These are phyloP conservation scores for Entomyzon cyanotis DNA, from an alignment of 2,113 vertebrate species.

Conservation along the genomic window DNA sequence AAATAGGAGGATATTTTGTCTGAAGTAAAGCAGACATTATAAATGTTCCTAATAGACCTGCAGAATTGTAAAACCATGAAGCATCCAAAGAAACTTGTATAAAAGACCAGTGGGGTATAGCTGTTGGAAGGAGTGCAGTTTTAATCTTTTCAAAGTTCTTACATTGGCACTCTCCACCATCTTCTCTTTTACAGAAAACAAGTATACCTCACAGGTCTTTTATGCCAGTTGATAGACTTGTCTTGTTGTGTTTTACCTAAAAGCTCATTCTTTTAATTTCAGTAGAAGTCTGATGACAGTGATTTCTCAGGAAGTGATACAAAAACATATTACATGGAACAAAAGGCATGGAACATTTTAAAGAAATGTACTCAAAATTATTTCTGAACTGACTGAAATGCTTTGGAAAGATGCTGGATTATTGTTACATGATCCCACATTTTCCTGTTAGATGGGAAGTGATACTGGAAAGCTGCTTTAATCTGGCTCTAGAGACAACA, in stretches of 20 bases:
- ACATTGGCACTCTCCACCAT: background rate
- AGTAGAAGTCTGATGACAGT: background rate
- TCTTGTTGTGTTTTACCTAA: background rate
- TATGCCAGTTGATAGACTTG: background rate
- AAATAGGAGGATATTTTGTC: background rate
- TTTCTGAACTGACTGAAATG: background rate
- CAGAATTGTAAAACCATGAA: background rate
- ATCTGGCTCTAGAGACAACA: background rate
- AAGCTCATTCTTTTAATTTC: background rate
- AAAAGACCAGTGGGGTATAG: background rate
- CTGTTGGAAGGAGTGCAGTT: background rate
- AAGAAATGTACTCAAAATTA: background rate
- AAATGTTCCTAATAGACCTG: background rate
- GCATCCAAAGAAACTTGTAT: fast-evolving
- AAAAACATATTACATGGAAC: background rate
- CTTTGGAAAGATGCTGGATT: background rate
- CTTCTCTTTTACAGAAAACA: background rate
- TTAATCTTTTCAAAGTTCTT: background rate
- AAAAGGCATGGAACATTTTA: background rate
- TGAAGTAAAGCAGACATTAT: background rate
- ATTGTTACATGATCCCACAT: background rate
- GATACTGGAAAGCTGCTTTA: background rate
- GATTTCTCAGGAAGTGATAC: background rate
- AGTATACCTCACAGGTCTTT: background rate
- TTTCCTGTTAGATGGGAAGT: background rate